Base-by-base conservation (phyloP, 2,113 vertebrate genomes). In the Polypterus bichir region DNA sequence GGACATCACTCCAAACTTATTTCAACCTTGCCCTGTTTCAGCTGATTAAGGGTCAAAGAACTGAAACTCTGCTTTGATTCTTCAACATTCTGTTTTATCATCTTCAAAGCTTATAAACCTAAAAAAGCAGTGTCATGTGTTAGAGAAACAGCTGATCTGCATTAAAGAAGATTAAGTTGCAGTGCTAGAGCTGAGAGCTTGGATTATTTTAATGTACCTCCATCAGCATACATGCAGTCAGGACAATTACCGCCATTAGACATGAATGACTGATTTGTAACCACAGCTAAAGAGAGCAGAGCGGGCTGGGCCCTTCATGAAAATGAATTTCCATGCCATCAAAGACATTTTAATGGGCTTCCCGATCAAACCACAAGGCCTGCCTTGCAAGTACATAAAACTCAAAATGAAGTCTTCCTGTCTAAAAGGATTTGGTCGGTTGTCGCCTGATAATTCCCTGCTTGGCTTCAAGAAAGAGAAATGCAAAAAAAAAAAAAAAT, bases 401-500 rank as follows among this genome's bases (percentile, higher is more conserved):
- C 70, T 74, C 74, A 59, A 76, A 80, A 84, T 85, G 86, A 87
- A 81, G 84, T 79, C 78, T 80, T 79, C 81, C 79, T 84, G 85
- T 89, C 86, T 80, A 80, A 84, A 86, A 84, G 81, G 80, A 88
- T 88, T 86, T 88, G 80, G 82, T 80, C 64, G 77, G 79, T 83
- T 88, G 85, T 89, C 86, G 85, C 81, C 86, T 85, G 85, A 87
- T 80, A 82, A 84, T 81, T 88, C 88, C 86, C 85, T 86, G 86
- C 75, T 57, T 77, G 79, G 79, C 79, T 62, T 54, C 61, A 62
- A 8, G 61, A 47, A 54, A 11, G 79, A 79, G 78, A 83, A 10
- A 81, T 74, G 83, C 70, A 70, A 66, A 66, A 46, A 76, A 69
- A 71, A 7, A 74, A 74, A 46, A 49, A 59, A 49, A 54, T 9